Evolutionary conservation across 2,113 vertebrate genomes (phyloP), one percentile per base, ranked within the genome.

Genomic region (Etia nguti): DNA sequence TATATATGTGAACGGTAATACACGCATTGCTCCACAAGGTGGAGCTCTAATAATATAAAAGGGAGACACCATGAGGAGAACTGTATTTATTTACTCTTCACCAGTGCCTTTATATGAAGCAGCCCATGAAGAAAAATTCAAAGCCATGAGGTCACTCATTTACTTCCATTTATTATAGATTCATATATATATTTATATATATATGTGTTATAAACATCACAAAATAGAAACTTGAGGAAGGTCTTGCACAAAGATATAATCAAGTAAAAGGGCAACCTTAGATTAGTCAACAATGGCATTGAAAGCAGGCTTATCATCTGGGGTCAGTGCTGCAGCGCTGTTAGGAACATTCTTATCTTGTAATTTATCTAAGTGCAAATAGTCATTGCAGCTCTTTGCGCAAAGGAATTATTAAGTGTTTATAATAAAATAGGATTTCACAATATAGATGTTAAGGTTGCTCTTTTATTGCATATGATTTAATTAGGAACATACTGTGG

Each of bases 381-480:
- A 87, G 79, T 89, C 70, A 86, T 90, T 92, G 79, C 88, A 90
- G 84, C 89, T 92, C 82, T 88, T 86, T 85, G 81, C 86, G 92
- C 77, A 86, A 90, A 88, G 46, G 29, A 79, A 87, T 90, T 85
- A 46, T 80, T 93, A 34, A 81, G 65, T 89, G 59, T 88, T 56
- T 81, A 89, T 94, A 94, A 83, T 90, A 94, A 95, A 94, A 94
- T 93, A 92, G 68, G 55, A 82, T 86, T 92, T 91, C 70, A 88
- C 38, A 92, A 85, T 79, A 87, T 81, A 90, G 55, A 81, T 92
- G 46, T 83, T 91, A 94, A 95, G 89, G 93, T 95, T 95, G 93
- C 93, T 96, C 94, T 95, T 93, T 93, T 92, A 94, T 95, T 95
- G 95, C 95, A 95, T 96, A 96, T 92, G 85, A 54, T 92, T 94